Conservation (phyloP, 2,797 vertebrate species). For the Pagetopsis macropterus region DNA sequence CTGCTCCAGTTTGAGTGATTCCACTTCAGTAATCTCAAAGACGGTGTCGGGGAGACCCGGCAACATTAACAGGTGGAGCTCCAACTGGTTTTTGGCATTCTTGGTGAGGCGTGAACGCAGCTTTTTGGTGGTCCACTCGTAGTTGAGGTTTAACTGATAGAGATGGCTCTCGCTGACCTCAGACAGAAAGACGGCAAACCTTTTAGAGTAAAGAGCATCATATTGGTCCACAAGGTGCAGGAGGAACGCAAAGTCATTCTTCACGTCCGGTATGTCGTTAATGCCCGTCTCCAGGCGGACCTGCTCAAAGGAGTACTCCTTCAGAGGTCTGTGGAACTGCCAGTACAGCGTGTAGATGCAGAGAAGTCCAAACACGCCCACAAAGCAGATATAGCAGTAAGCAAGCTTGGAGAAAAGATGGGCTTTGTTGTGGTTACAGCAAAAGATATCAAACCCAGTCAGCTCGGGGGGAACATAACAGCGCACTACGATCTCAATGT, state of each 20-base stretch:
- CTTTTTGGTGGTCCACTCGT: constrained; percentile 89
- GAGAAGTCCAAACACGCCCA: constrained; percentile 87
- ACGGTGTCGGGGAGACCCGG: constrained; percentile 88
- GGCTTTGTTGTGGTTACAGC: constrained; percentile 93
- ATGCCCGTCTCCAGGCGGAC: constrained; percentile 91
- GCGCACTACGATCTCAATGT: constrained; percentile 88
- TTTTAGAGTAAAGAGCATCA: constrained; percentile 90
- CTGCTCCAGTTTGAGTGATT: constrained; percentile 89
- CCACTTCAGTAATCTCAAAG: constrained; percentile 87
- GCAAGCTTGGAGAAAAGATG: constrained; percentile 92
- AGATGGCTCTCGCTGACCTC: constrained; percentile 92
- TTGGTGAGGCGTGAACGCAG: constrained; percentile 83
- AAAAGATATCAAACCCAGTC: constrained; percentile 90
- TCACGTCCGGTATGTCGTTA: constrained; percentile 91
- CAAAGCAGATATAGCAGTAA: constrained; percentile 90
- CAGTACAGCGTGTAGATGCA: constrained; percentile 92
- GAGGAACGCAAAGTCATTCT: constrained; percentile 94
- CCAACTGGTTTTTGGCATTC: constrained; percentile 81
- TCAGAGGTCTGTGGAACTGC: constrained; percentile 91
- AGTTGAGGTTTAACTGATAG: constrained; percentile 90
- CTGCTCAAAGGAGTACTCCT: constrained; percentile 89
- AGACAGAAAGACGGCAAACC: constrained; percentile 92
- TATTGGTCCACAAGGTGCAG: constrained; percentile 93
- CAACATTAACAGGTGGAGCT: constrained; percentile 89
- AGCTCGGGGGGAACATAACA: constrained; percentile 88